A percentile compares a stretch with the other conserved stretches of the same genome.
Conservation (phyloP, 2,113 vertebrate genomes). For the Neodontobutis hainanensis region DNA sequence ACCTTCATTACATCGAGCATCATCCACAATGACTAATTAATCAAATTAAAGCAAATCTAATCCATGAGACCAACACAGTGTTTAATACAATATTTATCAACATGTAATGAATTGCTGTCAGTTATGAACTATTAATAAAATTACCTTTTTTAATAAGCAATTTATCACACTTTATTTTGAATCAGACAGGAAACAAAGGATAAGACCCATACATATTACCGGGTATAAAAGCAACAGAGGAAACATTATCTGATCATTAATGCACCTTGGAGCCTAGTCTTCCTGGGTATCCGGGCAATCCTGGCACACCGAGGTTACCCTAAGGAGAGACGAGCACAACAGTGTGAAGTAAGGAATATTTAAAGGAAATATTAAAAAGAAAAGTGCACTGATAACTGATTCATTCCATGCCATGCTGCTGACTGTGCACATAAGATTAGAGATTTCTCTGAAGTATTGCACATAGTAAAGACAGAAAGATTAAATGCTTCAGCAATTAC, state of each 20-base stretch:
- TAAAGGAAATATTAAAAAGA: not conserved
- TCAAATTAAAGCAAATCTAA: slow-evolving; percentile 77
- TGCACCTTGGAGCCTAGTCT: slow-evolving; percentile 71
- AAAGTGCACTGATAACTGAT: slow-evolving; percentile 13
- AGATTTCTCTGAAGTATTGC: slow-evolving; percentile 20
- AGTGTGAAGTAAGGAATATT: not conserved
- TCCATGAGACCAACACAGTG: slow-evolving; percentile 64
- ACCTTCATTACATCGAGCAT: slow-evolving; percentile 66
- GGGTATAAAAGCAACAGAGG: slow-evolving; percentile 22
- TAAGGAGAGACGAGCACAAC: slow-evolving; percentile 25
- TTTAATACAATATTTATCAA: slow-evolving; percentile 74
- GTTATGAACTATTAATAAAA: slow-evolving; percentile 79
- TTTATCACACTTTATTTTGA: slow-evolving; percentile 72
- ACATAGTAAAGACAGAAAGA: slow-evolving; percentile 30
- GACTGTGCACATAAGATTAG: slow-evolving; percentile 15
- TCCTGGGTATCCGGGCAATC: slow-evolving; percentile 75
- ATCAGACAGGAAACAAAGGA: slow-evolving; percentile 61
- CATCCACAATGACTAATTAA: slow-evolving; percentile 71
- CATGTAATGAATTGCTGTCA: slow-evolving; percentile 71
- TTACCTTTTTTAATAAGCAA: slow-evolving; percentile 64
- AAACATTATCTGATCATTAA: slow-evolving; percentile 36
- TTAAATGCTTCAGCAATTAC: slow-evolving; percentile 19
- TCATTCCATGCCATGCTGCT: slow-evolving; percentile 18
- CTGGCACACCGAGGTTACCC: slow-evolving; percentile 74
- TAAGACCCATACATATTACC: not conserved